Evolutionary conservation across 1,140 invertebrate genomes (phyloP), one percentile per base, ranked within the genome.

Genomic region (Pseudomyrmex sp.): DNA sequence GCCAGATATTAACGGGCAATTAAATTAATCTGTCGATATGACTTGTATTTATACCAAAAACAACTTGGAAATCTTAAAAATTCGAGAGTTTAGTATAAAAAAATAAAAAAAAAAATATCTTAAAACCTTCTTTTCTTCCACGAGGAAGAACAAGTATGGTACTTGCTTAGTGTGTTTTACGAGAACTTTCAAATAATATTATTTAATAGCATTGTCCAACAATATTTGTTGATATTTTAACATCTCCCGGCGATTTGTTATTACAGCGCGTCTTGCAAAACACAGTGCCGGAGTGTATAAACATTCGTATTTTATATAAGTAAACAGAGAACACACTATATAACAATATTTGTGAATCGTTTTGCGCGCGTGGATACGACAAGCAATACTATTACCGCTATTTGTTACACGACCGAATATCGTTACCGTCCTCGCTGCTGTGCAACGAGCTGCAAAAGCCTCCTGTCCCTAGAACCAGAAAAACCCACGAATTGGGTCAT

Each of bases 361-460:
- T 79, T 79, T 58, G 63, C 65, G 20, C 15, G 52, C 65, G 20
- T 10, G 52, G 48, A 56, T 18, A 66, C 35, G 50, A 9, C 35
- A 20, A 79, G 20, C 66, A 61, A 61, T 80, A 61, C 54, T 26
- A 80, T 70, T 26, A 70, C n/a, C 35, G 66, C 44, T 59, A 72
- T 80, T 80, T 12, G 66, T 70, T 72, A 56, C 76, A 50, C 66
- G 66, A 70, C 44, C 35, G 54, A 20, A 35, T 52, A 59, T 10
- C 68, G 72, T 65, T 65, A 83, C 61, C 54, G 23, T 68, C 52
- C 80, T 68, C 59, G 4, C 50, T 75, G 35, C 13, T 77, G 59
- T 23, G 63, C 82, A 85, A 88, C 86, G 86, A 88, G 54, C 82
- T 69, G 75, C 66, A 77, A 88, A 88, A 88, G 83, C 69, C 20